Evolutionary conservation across 2,888 invertebrate species (phyloP).

Genomic region (Julus scandinavius): DNA sequence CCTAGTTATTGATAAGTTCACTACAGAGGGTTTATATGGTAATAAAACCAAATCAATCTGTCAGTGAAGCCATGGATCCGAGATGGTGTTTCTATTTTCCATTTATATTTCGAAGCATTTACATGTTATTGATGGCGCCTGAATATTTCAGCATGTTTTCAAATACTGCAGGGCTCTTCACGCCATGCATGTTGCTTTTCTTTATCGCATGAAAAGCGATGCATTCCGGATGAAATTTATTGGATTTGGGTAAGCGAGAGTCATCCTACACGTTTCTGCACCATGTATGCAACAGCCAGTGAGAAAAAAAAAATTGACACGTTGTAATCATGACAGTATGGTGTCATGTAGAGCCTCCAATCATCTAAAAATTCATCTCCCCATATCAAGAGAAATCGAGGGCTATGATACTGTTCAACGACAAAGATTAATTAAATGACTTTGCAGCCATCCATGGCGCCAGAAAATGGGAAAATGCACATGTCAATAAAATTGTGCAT

Average conservation of each 20-base stretch:
- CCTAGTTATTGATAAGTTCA: neutral
- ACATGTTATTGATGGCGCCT: neutral
- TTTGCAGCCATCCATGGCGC: constrained; percentile 5
- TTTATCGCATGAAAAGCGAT: constrained; percentile 1
- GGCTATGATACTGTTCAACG: constrained; percentile 21
- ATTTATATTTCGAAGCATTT: neutral
- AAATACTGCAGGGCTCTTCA: neutral
- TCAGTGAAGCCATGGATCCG: neutral
- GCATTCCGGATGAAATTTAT: constrained; percentile 33
- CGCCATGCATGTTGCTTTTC: neutral
- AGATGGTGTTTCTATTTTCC: neutral
- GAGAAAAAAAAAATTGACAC: neutral
- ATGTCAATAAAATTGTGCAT: constrained; percentile 33
- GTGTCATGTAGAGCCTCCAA: neutral
- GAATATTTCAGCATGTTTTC: neutral
- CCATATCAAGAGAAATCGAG: neutral
- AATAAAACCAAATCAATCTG: constrained; percentile 7
- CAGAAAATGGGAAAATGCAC: constrained; percentile 33
- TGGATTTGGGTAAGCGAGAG: neutral
- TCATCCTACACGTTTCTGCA: neutral
- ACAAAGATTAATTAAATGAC: constrained; percentile 30
- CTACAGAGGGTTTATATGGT: neutral
- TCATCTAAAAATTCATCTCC: constrained; percentile 3
- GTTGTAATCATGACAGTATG: constrained; percentile 33
- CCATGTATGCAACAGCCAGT: neutral